Base-by-base conservation (phyloP, 2,888 invertebrate species). In the Trichopria drosophilae region DNA sequence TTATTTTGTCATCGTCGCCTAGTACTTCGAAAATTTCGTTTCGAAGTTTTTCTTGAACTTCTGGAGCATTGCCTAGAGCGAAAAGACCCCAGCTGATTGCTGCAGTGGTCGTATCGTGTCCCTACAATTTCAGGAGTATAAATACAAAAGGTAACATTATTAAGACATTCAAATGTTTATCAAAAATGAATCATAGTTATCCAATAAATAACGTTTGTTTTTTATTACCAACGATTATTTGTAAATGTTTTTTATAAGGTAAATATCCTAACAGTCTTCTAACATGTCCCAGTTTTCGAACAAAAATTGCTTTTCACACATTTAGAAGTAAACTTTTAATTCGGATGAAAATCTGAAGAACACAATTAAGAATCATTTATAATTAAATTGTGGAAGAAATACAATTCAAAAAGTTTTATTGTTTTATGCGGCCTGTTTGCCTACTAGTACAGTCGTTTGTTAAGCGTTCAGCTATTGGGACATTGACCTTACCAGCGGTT, bases 81-180 rank as follows among this genome's bases (percentile, higher is more conserved):
- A 79, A 81, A 19, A 82, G 69, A 39, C 78, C 67, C 72, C 81
- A 82, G 49, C 73, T 73, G 9, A 81, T 72, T 3, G 78, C 78
- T 10, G 80, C 76, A 0, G 80, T 76, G 7, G 80, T 80, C 3
- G 81, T 81, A 51, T 81, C 79, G 48, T 80, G 78, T 0, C 79
- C 80, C 72, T 80, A 53, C 15, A 29, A 10, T 22, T 13, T 6
- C 3, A 24, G 9, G 37, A 43, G 53, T 20, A 20, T 34, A n/a
- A 41, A 48, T 16, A 24, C 12, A 18, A 26, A 42, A 26, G 40
- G 18, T n/a, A n/a, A n/a, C n/a, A n/a, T n/a, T n/a, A n/a, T n/a
- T n/a, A n/a, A n/a, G n/a, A n/a, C n/a, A n/a, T n/a, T n/a, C n/a
- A 20, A 24, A 31, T 10, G 6, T 32, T 35, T 39, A 7, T 36